Evolutionary conservation across 2,113 vertebrate genomes (phyloP).

Genomic region (Columbina picui): DNA sequence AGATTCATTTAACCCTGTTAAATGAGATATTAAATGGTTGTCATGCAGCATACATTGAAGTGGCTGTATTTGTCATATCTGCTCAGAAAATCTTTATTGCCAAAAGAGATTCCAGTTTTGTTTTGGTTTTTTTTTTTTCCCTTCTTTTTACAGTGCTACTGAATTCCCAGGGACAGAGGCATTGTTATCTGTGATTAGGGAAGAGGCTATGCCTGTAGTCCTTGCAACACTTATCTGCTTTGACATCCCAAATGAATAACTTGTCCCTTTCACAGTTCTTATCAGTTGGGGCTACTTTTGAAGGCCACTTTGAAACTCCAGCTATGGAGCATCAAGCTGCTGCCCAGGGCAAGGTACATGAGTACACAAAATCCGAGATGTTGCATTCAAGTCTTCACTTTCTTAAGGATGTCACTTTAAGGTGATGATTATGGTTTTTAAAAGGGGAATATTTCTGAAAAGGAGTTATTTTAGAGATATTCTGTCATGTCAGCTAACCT

Average conservation of each 20-base stretch:
- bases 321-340: not conserved
- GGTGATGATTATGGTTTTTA: conserved; percentile 5
- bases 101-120: not conserved
- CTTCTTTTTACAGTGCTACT: not conserved
- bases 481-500: conserved; percentile 34
- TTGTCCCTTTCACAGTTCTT: not conserved
- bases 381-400: not conserved
- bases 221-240: not conserved
- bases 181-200: not conserved
- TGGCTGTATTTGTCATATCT: not conserved
- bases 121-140: not conserved
- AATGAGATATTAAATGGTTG: not conserved
- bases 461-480: not conserved
- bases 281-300: not conserved
- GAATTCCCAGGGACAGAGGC: not conserved
- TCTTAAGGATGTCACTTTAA: conserved; percentile 12
- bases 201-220: not conserved
- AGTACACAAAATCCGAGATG: not conserved
- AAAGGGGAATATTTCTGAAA: not conserved
- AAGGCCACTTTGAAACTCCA: conserved; percentile 8
- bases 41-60: not conserved
- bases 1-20: not conserved
- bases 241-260: not conserved
- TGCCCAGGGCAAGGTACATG: not conserved
- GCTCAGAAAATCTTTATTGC: not conserved